A percentile compares a stretch with the other conserved stretches of the same genome.
Evolutionary conservation across 2,797 vertebrate species (phyloP).

Genomic region (Acipenser transmontanus): DNA sequence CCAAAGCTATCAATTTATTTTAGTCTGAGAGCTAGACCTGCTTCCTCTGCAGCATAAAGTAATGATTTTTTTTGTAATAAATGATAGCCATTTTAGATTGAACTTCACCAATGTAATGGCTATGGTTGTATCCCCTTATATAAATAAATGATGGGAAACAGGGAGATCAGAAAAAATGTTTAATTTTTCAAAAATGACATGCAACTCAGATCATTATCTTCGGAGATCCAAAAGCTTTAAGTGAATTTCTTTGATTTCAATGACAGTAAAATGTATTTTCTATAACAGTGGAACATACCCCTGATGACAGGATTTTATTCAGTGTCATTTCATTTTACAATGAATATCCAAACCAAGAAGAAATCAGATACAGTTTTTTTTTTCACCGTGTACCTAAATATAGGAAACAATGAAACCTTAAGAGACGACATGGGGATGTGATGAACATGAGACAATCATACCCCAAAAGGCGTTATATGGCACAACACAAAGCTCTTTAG

Average conservation of each 20-base stretch:
- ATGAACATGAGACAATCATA: too few relatives aligned
- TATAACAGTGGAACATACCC: slow-evolving; percentile 32
- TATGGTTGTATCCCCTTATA: slow-evolving; percentile 29
- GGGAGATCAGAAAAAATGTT: slow-evolving; percentile 42
- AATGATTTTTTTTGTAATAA: slow-evolving; percentile 35
- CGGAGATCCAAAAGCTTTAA: slow-evolving; percentile 39
- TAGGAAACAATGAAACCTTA: too few relatives aligned
- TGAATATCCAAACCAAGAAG: background rate
- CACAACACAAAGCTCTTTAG: too few relatives aligned
- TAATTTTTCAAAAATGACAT: slow-evolving; percentile 50
- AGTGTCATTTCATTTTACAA: background rate
- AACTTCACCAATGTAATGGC: slow-evolving; percentile 37
- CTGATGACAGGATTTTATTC: slow-evolving; percentile 11
- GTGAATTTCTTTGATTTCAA: slow-evolving; percentile 27
- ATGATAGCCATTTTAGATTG: slow-evolving; percentile 31
- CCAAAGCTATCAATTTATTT: slow-evolving; percentile 18
- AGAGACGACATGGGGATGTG: too few relatives aligned
- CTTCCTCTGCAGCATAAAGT: slow-evolving; percentile 20
- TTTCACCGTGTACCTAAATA: background rate
- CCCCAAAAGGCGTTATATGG: too few relatives aligned
- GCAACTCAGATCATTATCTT: slow-evolving; percentile 35
- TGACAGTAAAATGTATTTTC: slow-evolving; percentile 30
- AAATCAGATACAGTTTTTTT: background rate
- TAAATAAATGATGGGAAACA: slow-evolving; percentile 50
- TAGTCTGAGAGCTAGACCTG: slow-evolving; percentile 15